Evolutionary conservation across 2,888 invertebrate genomes (phyloP), one percentile per base, ranked within the genome.

Genomic region (Mesoligia furuncula): DNA sequence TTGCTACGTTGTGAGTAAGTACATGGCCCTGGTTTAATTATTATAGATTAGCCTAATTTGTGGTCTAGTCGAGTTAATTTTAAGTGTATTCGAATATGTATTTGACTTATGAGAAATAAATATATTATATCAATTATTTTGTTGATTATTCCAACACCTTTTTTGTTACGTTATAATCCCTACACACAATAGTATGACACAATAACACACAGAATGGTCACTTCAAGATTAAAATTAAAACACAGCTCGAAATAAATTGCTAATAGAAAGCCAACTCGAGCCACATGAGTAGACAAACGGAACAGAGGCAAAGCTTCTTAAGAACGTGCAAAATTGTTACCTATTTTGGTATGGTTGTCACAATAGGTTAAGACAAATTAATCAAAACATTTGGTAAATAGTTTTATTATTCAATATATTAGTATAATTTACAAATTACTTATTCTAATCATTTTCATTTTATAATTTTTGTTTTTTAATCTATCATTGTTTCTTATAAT

Each of bases 41-140:
- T 72, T 68, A 77, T 77, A 76, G 75, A 81, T 87, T 89, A 90
- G 89, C 84, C 88, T 91, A 89, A 89, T 67, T 78, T 87, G 70
- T 89, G 87, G 90, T 92, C 91, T 91, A 90, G 91, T 91, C 90
- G 83, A 88, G 77, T 85, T 83, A 83, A 85, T 87, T 81, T 83
- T 87, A 79, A 79, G 81, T 81, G 74, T 85, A 79, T 67, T 77
- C 77, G 65, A 69, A 74, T 73, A 80, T 73, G 57, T 80, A 80
- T 59, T 54, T 73, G 17, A 48, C 36, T 54, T 80, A 73, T 57
- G 27, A 64, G 6, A 80, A 74, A 74, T 69, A 74, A 74, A 74
- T 59, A 59, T 57, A 75, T 11, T 45, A 27, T 36, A 59, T 59
- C 20, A 45, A 59, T 36, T 1, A 59, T 59, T 45, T 48, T 24